phyloP scores from a whole-genome alignment of 1,140 invertebrate species.

The Potamilus streckersoni region DNA sequence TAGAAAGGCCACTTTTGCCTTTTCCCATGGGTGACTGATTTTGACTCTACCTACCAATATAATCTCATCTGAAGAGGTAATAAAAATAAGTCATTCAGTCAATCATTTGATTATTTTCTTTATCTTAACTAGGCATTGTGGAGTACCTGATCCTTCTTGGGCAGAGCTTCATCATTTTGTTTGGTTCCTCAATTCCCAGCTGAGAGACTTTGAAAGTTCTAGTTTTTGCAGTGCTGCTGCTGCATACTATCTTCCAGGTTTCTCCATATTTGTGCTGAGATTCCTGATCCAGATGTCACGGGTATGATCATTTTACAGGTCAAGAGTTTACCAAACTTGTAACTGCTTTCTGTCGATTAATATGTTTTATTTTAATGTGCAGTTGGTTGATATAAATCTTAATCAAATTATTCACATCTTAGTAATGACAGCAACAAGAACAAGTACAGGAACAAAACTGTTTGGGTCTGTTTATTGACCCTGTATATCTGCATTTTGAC shows the following conservation, averaged over 20 bases:
- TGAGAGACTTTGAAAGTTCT: conserved; percentile 50
- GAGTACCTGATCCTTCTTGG: conserved; percentile 57
- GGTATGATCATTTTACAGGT: conserved; percentile 31
- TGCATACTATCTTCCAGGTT: conserved; percentile 39
- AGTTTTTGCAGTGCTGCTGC: conserved; percentile 40
- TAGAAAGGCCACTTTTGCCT: too few species aligned
- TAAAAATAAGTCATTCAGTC: too few species aligned
- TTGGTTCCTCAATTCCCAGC: conserved; percentile 56
- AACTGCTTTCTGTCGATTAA: neutral
- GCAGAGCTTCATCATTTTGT: conserved; percentile 59
- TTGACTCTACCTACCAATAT: too few species aligned
- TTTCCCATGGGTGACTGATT: too few species aligned
- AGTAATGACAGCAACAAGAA: neutral
- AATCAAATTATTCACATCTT: neutral
- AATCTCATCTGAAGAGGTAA: too few species aligned
- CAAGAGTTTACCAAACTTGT: neutral
- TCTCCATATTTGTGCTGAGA: too few species aligned
- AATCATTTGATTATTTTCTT: neutral
- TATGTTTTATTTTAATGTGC: neutral
- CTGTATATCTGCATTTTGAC: too few species aligned
- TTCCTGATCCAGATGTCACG: conserved; percentile 55
- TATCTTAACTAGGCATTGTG: conserved; percentile 44
- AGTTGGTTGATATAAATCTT: neutral
- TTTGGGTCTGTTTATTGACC: too few species aligned
- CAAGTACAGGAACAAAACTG: neutral